phyloP scores from a whole-genome alignment of 2,113 vertebrate species.

The Orcinus orca region DNA sequence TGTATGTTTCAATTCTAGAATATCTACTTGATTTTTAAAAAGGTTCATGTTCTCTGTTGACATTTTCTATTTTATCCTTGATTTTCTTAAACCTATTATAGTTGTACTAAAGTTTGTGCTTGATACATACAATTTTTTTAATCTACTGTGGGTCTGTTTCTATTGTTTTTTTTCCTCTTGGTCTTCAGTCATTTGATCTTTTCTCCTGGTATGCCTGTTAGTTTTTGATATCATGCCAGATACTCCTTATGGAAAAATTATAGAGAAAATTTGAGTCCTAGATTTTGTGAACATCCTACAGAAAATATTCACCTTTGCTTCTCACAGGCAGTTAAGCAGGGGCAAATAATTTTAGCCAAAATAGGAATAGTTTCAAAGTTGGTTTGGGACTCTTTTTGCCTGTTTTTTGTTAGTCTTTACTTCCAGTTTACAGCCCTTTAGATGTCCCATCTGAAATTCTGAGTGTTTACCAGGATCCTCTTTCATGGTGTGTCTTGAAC shows the following conservation, averaged over 20 bases:
- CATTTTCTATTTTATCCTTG: background rate
- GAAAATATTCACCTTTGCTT: constrained; percentile 1
- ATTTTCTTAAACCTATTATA: background rate
- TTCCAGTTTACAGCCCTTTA: background rate
- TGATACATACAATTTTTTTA: background rate
- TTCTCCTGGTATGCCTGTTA: background rate
- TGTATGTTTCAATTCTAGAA: background rate
- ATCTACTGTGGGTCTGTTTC: background rate
- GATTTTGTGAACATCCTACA: background rate
- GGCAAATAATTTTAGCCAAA: background rate
- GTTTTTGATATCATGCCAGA: background rate
- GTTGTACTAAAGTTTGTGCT: background rate
- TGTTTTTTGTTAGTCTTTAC: background rate
- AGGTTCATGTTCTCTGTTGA: background rate
- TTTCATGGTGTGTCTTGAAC: background rate
- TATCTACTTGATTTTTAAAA: background rate
- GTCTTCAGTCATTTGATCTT: background rate
- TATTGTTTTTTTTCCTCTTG: background rate
- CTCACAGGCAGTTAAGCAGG: background rate
- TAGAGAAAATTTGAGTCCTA: background rate
- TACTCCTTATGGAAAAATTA: background rate
- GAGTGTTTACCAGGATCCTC: background rate
- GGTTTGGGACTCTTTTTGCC: background rate
- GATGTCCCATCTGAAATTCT: background rate
- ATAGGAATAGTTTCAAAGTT: background rate